These are phyloP conservation scores for Ditylenchus dipsaci DNA, from an alignment of 1,140 invertebrate genomes.

Conservation along the genomic window DNA sequence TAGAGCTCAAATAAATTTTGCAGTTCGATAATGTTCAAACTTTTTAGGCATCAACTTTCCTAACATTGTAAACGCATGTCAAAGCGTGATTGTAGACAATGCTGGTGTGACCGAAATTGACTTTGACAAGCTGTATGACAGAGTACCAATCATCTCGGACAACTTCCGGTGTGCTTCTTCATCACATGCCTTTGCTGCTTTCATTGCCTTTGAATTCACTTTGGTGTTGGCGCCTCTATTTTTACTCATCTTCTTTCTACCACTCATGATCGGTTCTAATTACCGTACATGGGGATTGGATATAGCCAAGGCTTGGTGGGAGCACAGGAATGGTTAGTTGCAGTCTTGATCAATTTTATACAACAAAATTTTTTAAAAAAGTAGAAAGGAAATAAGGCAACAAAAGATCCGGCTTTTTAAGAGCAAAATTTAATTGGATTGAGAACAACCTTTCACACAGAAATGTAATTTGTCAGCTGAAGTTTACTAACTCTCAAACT, in stretches of 20 bases:
- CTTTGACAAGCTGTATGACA: slow-evolving; percentile 17
- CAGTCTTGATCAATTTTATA: neutral
- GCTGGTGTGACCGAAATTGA: slow-evolving; percentile 30
- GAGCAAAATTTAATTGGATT: too few relatives aligned
- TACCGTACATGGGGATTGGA: slow-evolving; percentile 31
- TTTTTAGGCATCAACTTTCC: slow-evolving; percentile 27
- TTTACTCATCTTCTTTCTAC: slow-evolving; percentile 24
- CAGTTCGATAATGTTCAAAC: slow-evolving; percentile 28
- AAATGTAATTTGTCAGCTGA: too few relatives aligned
- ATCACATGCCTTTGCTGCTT: slow-evolving; percentile 25
- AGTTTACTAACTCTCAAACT: too few relatives aligned
- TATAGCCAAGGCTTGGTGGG: slow-evolving; percentile 26
- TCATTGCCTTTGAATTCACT: slow-evolving; percentile 24
- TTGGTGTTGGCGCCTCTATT: slow-evolving; percentile 25
- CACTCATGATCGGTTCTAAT: slow-evolving; percentile 23
- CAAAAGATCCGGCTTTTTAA: too few relatives aligned
- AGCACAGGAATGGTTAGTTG: slow-evolving; percentile 26
- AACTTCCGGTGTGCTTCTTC: slow-evolving; percentile 29
- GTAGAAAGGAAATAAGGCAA: too few relatives aligned
- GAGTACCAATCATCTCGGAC: slow-evolving; percentile 18
- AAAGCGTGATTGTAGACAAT: slow-evolving; percentile 21
- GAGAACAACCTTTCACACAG: too few relatives aligned
- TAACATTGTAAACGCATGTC: slow-evolving; percentile 25
- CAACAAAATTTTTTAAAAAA: too few relatives aligned
- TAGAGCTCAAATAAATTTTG: too few relatives aligned